A percentile compares a stretch with the other conserved stretches of the same genome.
Evolutionary conservation across 1,140 invertebrate species (phyloP).

Genomic region (Asobara japonica): DNA sequence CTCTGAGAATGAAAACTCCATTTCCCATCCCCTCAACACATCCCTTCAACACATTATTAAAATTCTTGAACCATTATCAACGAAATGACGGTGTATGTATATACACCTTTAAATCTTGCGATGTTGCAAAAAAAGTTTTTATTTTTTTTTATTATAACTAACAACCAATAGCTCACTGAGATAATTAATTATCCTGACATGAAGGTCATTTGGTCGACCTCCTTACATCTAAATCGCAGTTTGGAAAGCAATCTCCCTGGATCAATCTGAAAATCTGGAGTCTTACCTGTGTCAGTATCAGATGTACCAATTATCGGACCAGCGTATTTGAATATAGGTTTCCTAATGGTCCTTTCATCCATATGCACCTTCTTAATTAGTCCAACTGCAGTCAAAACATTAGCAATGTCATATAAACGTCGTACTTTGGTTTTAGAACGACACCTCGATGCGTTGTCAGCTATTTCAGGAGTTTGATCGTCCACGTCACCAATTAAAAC

Average conservation of each 20-base stretch:
- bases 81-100: too few relatives aligned
- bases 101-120: too few relatives aligned
- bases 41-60: too few relatives aligned
- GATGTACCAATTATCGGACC: slow-evolving; percentile 65
- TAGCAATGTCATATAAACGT: slow-evolving; percentile 79
- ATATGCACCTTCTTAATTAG: slow-evolving; percentile 74
- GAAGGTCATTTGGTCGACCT: too few relatives aligned
- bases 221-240: neutral
- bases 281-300: slow-evolving; percentile 39
- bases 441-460: slow-evolving; percentile 58
- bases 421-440: slow-evolving; percentile 75
- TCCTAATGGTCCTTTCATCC: slow-evolving; percentile 68
- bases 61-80: too few relatives aligned
- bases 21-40: too few relatives aligned
- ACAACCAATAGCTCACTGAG: too few relatives aligned
- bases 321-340: slow-evolving; percentile 76
- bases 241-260: neutral
- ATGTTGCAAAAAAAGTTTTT: too few relatives aligned
- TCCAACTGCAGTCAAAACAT: slow-evolving; percentile 76
- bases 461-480: slow-evolving; percentile 52
- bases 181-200: too few relatives aligned
- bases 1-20: too few relatives aligned
- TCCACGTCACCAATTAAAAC: slow-evolving; percentile 70
- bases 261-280: neutral
- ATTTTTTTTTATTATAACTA: too few relatives aligned